Conservation (phyloP, 1,140 invertebrate genomes). For the Parapsyche elsis region DNA sequence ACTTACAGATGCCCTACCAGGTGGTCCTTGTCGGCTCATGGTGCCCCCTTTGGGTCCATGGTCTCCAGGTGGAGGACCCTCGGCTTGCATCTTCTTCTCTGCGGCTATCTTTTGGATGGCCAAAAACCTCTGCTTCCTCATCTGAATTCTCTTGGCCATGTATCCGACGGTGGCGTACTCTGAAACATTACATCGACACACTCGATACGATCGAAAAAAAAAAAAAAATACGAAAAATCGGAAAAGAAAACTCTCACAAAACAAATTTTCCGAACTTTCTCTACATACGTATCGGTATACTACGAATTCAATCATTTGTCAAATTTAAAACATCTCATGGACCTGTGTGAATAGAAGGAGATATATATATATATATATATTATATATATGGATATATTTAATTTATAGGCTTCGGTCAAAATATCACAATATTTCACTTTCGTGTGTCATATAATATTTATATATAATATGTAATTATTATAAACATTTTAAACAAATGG, state of each 20-base stretch:
- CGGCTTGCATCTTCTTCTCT: constrained; percentile 84
- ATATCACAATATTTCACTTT: constrained; percentile 12
- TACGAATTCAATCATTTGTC: background rate
- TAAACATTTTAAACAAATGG: too few species aligned
- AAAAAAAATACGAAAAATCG: background rate
- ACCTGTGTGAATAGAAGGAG: constrained; percentile 49
- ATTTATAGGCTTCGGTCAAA: constrained; percentile 50
- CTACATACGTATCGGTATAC: too few species aligned
- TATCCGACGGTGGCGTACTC: constrained; percentile 96
- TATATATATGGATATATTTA: background rate
- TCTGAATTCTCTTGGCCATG: constrained; percentile 95
- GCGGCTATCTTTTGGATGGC: constrained; percentile 90
- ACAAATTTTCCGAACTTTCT: background rate
- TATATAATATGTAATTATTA: too few species aligned
- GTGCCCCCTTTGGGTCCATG: constrained; percentile 72
- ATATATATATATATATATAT: background rate
- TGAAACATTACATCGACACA: constrained; percentile 62
- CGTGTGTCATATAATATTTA: background rate
- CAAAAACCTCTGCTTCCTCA: constrained; percentile 90
- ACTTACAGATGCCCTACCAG: constrained; percentile 63
- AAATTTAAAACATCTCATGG: constrained; percentile 42
- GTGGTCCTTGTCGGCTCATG: constrained; percentile 62
- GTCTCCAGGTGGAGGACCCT: constrained; percentile 75
- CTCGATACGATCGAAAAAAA: background rate
- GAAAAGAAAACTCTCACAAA: constrained; percentile 17